Base-by-base conservation (phyloP, 2,797 vertebrate genomes). In the Taeniopygia guttata region DNA sequence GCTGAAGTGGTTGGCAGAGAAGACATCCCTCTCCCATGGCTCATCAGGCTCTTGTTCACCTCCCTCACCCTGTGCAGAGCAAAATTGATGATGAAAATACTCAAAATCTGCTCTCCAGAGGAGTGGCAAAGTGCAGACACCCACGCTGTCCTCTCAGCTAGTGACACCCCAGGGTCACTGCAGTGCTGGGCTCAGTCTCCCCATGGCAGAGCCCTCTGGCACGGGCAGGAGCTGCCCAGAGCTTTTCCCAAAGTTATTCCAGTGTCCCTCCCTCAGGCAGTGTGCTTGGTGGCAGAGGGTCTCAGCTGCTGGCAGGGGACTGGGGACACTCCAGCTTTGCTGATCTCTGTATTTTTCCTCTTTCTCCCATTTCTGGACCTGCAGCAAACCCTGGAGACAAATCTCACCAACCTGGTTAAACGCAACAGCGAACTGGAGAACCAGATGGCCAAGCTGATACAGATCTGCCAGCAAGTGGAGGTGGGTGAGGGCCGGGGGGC, bases 401-500 rank as follows among this genome's bases (percentile, higher is more conserved):
- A 99, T 97, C 98, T 99, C 96, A 99, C 98, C 97, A 99, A 99
- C 98, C 97, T 99, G 97, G 99, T 99, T 87, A 99, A 99, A 97
- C 98, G 99, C 97, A 99, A 99, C 98, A 99, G 99, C 11, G 99
- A 99, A 94, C 98, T 99, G 96, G 99, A 99, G 97, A 99, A 99
- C 98, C 99, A 99, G 98, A 99, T 99, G 99, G 99, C 99, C 95
- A 99, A 99, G 96, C 98, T 99, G 95, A 99, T 99, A 96, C 99
- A 99, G 98, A 99, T 99, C 97, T 99, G 99, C 96, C 99, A 99
- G 87, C 99, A 99, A 97, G 99, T 99, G 87, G 99, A 99, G 99
- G 99, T 99, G 97, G 21, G 98, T 98, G 95, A 96, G 66, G 83
- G 59, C 52, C 64, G 12, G 32, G 29, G 80, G 76, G n/a, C 11